Evolutionary conservation across 2,113 vertebrate species (phyloP).

Genomic region (Ginglymostoma cirratum): DNA sequence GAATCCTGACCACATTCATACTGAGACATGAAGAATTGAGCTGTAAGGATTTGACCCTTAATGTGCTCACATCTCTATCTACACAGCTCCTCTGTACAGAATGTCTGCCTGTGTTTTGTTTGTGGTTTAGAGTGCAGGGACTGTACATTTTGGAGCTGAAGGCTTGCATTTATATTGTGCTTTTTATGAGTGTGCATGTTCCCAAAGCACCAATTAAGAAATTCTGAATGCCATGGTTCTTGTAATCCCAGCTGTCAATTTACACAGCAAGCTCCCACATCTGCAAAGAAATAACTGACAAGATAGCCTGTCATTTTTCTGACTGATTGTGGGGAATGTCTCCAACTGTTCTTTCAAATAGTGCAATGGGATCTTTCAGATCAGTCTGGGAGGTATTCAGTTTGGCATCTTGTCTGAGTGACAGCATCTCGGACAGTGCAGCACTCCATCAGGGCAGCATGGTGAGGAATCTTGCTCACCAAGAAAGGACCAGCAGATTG

Average conservation of each 20-base stretch:
- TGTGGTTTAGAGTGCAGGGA: background rate
- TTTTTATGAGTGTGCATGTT: background rate
- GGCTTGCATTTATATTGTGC: background rate
- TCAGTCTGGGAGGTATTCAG: background rate
- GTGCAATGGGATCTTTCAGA: background rate
- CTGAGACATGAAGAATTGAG: background rate
- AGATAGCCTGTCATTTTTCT: background rate
- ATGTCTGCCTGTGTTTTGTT: no score
- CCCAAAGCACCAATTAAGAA: background rate
- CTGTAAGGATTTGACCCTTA: background rate
- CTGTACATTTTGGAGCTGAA: background rate
- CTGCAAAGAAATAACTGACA: background rate
- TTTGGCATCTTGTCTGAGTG: background rate
- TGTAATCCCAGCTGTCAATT: background rate
- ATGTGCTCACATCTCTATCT: no score
- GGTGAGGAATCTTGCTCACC: background rate
- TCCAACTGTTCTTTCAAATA: background rate
- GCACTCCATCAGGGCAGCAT: background rate
- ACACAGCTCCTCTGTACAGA: background rate
- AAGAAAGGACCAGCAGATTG: no score
- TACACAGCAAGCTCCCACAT: background rate
- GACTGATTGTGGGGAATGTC: background rate
- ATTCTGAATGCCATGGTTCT: no score
- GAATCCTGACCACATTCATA: background rate
- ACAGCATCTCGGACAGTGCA: background rate